Evolutionary conservation across 2,797 vertebrate species (phyloP), one percentile per base, ranked within the genome.

Genomic region (Syngnathus rostellatus): DNA sequence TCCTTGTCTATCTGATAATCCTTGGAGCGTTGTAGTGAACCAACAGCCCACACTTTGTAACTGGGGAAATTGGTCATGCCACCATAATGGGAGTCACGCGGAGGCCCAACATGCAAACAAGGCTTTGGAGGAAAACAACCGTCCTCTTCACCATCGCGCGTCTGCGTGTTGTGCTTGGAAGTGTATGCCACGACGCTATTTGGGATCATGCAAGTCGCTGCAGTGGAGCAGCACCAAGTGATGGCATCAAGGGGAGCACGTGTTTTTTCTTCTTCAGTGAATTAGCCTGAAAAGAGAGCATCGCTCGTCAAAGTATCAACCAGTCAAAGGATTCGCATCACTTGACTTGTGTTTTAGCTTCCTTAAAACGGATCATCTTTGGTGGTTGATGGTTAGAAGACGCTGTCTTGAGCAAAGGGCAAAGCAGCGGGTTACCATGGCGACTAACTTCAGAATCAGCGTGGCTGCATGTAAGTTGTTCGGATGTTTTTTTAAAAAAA

Each of bases 81-180:
- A 14, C 58, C 14, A 46, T 87, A 79, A 88, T 83, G 11, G 63
- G 71, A 86, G 66, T 88, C 88, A 89, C 85, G 86, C 31, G 86
- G 72, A 77, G 76, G 66, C 63, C 50, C 16, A 77, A 9, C 51
- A 31, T 31, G 46, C 37, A 37, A 66, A 12, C 40, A 60, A 58
- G 31, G 46, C 45, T 46, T 38, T 10, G 62, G 25, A 76, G 2
- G 55, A 46, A 62, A 6, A 72, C 63, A 75, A 61, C 12, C 48
- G 40, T 63, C 21, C 21, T 46, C 10, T n/a, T 50, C 4, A 19
- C 41, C 21, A 46, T 31, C 8, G 21, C 14, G 19, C 17, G 11
- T 63, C 62, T 17, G 23, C 16, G 8, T 39, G 19, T 41, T 2
- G 38, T 6, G 9, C 10, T 48, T 5, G 38, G 38, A 21, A 6